phyloP scores from a whole-genome alignment of 2,113 vertebrate species.

The Lycaon pictus region DNA sequence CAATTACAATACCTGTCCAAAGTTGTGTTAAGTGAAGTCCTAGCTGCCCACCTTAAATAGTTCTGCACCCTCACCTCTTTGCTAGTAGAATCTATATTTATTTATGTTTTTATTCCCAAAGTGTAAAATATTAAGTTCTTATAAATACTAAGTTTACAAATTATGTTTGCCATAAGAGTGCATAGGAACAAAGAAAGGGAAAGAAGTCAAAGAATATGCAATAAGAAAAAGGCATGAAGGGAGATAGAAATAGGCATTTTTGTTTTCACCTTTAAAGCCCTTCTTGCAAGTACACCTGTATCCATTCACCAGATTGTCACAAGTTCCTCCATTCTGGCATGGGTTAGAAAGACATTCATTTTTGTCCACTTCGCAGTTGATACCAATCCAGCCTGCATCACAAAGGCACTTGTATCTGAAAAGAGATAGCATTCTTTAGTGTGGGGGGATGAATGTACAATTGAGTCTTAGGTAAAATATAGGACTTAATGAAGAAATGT shows the following conservation, averaged over 20 bases:
- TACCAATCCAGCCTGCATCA: constrained; percentile 92
- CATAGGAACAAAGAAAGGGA: neutral
- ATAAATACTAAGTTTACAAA: neutral
- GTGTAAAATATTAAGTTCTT: neutral
- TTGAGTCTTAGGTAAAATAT: neutral
- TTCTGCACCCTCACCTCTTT: neutral
- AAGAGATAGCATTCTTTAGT: constrained; percentile 49
- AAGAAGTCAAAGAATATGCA: neutral
- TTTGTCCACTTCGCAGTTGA: constrained; percentile 92
- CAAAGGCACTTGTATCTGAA: constrained; percentile 94
- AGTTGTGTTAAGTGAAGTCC: neutral
- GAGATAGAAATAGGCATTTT: neutral
- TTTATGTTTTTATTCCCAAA: neutral
- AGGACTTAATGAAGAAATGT: constrained; percentile 43
- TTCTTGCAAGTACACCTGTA: constrained; percentile 92
- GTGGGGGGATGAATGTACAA: neutral
- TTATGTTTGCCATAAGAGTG: neutral
- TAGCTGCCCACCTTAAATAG: neutral
- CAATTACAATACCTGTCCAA: neutral
- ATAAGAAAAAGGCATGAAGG: neutral
- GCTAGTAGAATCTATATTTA: neutral
- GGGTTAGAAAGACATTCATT: constrained; percentile 94
- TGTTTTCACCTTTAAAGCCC: constrained; percentile 92
- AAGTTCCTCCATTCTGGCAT: constrained; percentile 92
- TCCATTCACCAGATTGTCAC: constrained; percentile 91